These are phyloP conservation scores for Tolmerus cingulatus DNA, from an alignment of 2,888 invertebrate genomes.

Conservation along the genomic window DNA sequence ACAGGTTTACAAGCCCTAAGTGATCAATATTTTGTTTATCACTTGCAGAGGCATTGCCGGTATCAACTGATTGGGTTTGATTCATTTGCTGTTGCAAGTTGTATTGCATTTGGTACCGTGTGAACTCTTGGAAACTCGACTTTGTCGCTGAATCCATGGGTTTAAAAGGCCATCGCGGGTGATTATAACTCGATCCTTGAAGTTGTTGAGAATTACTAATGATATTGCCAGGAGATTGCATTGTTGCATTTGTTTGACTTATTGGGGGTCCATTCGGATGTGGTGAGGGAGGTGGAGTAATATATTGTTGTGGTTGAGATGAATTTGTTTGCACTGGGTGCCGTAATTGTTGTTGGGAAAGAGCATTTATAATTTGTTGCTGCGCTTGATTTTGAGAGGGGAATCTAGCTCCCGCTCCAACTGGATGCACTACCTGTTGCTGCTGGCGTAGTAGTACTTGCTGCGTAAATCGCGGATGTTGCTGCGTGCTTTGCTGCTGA, in stretches of 20 bases:
- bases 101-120: constrained; percentile 71
- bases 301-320: constrained; percentile 33
- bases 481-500: constrained; percentile 54
- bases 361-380: constrained; percentile 36
- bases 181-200: constrained; percentile 44
- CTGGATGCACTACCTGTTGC: constrained; percentile 48
- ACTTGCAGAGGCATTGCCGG: background rate
- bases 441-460: constrained; percentile 45
- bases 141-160: constrained; percentile 72
- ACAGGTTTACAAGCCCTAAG: constrained; percentile 50
- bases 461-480: constrained; percentile 53
- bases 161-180: constrained; percentile 64
- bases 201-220: constrained; percentile 8
- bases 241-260: background rate
- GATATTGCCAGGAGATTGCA: background rate
- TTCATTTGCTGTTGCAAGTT: constrained; percentile 66
- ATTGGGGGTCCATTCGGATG: constrained; percentile 50
- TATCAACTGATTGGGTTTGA: constrained; percentile 55
- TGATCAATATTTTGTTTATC: constrained; percentile 43
- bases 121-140: constrained; percentile 71
- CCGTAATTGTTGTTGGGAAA: constrained; percentile 45
- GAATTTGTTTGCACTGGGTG: background rate
- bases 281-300: constrained; percentile 48
- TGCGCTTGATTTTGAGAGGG: constrained; percentile 53
- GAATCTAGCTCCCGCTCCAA: constrained; percentile 47